These are phyloP conservation scores for Thaumetopoea pityocampa DNA, from an alignment of 1,140 invertebrate genomes.

Conservation along the genomic window DNA sequence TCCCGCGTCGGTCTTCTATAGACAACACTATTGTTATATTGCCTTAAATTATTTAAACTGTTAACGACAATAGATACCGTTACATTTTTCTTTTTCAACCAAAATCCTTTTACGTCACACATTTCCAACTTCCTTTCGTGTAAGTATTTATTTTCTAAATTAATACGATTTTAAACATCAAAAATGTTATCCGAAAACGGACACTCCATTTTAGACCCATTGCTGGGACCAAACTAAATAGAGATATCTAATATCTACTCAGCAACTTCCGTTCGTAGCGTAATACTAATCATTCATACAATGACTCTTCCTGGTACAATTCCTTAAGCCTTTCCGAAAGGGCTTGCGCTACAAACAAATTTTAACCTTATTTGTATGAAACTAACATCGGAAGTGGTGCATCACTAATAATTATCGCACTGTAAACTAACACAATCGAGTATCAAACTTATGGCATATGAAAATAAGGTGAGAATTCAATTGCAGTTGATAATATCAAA, in stretches of 20 bases:
- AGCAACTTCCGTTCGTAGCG: conserved; percentile 35
- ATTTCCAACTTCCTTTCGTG: no score
- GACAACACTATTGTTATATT: no score
- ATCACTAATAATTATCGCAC: no score
- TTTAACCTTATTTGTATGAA: conserved; percentile 2
- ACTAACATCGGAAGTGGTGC: no score
- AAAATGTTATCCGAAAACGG: neutral
- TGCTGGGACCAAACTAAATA: neutral
- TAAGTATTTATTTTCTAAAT: no score
- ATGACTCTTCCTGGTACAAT: conserved; percentile 30
- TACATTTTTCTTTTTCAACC: no score
- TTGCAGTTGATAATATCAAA: neutral
- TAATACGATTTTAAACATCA: no score
- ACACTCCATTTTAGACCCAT: conserved; percentile 3
- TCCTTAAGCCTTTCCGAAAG: conserved; percentile 21
- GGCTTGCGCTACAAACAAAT: conserved; percentile 5
- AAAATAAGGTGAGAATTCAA: neutral
- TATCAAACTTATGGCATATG: neutral
- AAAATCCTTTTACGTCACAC: no score
- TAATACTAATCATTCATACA: conserved; percentile 35
- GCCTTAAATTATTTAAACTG: no score
- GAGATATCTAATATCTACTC: conserved; percentile 12
- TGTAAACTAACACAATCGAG: neutral
- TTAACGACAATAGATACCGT: no score
- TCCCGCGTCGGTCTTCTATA: no score